Conservation (phyloP, 2,113 vertebrate species). For the Neotragus moschatus region DNA sequence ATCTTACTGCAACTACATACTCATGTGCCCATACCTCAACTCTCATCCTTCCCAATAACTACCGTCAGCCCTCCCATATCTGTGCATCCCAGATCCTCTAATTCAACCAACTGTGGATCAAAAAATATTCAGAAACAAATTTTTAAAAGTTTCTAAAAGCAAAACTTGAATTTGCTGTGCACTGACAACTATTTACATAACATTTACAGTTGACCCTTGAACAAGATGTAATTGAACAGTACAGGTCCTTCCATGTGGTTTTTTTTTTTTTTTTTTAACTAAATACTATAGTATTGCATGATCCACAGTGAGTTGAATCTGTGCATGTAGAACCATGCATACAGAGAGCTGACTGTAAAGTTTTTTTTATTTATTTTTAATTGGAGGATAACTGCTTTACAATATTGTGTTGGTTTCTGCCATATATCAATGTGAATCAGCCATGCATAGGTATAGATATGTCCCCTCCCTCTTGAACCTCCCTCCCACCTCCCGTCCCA, state of each 20-base stretch:
- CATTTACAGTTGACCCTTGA: neutral
- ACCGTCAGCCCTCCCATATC: accelerated
- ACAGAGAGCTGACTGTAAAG: neutral
- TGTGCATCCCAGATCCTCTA: neutral
- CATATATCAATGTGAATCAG: neutral
- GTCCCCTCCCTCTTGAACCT: neutral
- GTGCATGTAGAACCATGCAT: neutral
- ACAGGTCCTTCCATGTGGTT: neutral
- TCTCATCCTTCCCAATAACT: neutral
- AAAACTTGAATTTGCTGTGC: neutral
- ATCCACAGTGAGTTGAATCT: neutral
- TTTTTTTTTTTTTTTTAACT: neutral
- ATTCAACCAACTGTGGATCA: neutral
- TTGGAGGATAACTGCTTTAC: neutral
- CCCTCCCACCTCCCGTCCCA: neutral
- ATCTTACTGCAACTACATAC: neutral
- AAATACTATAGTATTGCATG: neutral
- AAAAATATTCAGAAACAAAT: neutral
- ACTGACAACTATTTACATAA: neutral
- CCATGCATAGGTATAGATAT: neutral
- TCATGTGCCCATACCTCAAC: too few relatives aligned
- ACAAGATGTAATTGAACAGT: neutral
- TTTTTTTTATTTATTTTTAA: neutral
- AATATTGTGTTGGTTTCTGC: neutral
- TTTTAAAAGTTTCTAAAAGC: neutral